phyloP scores from a whole-genome alignment of 2,888 invertebrate species.

The Tridacna gigas region DNA sequence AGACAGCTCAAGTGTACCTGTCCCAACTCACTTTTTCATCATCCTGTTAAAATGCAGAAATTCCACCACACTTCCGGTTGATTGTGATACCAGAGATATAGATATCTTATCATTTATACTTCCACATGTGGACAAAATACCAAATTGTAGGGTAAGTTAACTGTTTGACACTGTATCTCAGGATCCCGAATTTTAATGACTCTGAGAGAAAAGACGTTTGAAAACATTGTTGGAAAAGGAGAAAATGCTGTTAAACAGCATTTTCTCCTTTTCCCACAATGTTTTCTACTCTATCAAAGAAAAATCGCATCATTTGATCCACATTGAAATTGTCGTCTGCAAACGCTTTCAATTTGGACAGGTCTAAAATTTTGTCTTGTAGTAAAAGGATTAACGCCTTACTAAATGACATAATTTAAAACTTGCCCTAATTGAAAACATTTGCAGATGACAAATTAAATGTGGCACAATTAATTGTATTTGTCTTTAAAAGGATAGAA shows the following conservation, averaged over 20 bases:
- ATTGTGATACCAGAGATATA: slow-evolving; percentile 36
- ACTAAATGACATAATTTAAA: too few species aligned
- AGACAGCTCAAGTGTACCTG: slow-evolving; percentile 48
- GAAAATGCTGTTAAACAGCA: not conserved
- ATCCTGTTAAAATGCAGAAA: slow-evolving; percentile 67
- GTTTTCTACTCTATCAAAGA: too few species aligned
- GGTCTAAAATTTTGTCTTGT: too few species aligned
- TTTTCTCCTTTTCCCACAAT: slow-evolving; percentile 8
- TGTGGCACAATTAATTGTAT: too few species aligned
- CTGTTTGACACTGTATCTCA: not conserved
- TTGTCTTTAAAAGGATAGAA: too few species aligned
- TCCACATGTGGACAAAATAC: slow-evolving; percentile 67
- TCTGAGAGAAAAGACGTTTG: not conserved
- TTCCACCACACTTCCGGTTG: not conserved
- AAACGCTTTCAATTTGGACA: too few species aligned
- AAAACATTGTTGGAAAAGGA: not conserved
- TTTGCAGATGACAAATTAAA: too few species aligned
- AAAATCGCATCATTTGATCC: too few species aligned
- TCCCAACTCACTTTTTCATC: slow-evolving; percentile 78
- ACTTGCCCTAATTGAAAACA: too few species aligned
- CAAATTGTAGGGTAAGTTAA: slow-evolving; percentile 75
- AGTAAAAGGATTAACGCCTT: too few species aligned
- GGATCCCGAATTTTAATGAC: not conserved
- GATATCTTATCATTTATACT: slow-evolving; percentile 74
- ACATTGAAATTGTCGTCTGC: too few species aligned